phyloP scores from a whole-genome alignment of 2,113 vertebrate genomes.

The Crotalus tigris region DNA sequence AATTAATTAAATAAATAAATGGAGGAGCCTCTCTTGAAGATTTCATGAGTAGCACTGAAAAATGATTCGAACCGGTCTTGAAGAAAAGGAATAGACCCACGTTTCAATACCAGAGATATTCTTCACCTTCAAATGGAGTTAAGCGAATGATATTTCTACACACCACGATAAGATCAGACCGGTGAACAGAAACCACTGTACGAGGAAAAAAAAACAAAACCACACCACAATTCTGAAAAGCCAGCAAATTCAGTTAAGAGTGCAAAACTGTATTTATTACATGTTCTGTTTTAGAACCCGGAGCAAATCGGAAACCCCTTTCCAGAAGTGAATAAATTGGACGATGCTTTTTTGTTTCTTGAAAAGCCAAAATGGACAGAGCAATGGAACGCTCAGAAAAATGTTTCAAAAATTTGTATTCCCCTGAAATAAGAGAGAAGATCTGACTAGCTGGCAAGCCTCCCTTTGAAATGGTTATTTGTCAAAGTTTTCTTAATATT shows the following conservation, averaged over 20 bases:
- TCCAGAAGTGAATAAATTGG: slow-evolving; percentile 43
- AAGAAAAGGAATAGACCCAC: not conserved
- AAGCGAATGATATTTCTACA: not conserved
- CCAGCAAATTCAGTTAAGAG: slow-evolving; percentile 23
- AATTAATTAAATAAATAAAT: too few species aligned
- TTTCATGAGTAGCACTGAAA: not conserved
- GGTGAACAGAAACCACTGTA: not conserved
- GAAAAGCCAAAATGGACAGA: not conserved
- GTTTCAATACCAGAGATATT: not conserved
- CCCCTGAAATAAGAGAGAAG: not conserved
- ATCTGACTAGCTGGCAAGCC: not conserved
- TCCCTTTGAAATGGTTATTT: not conserved
- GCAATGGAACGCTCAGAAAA: not conserved
- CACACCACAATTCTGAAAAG: not conserved
- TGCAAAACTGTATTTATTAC: not conserved
- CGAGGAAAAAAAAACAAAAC: not conserved
- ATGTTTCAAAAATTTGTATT: not conserved
- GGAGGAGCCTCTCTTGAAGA: not conserved
- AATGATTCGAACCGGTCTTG: not conserved
- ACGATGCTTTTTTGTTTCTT: rapidly evolving
- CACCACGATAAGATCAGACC: too few species aligned
- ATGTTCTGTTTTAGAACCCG: slow-evolving; percentile 32
- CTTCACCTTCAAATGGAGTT: not conserved
- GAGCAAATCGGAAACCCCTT: slow-evolving; percentile 41
- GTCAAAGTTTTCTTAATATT: not conserved